phyloP scores from a whole-genome alignment of 53 echinoderm and acorn worm genomes.

The Pentamera pediparva region DNA sequence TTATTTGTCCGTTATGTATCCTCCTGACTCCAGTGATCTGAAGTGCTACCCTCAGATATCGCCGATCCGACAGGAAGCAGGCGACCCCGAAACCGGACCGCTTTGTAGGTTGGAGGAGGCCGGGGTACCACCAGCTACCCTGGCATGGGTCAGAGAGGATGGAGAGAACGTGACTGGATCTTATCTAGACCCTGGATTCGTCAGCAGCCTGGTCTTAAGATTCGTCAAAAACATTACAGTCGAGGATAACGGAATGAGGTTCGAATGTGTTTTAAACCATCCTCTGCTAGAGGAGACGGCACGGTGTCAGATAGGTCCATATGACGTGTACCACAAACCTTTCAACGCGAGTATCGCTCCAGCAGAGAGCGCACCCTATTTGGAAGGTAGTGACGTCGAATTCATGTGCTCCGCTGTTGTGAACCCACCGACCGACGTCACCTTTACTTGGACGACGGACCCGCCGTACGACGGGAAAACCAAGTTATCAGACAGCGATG shows the following conservation, averaged over 20 bases:
- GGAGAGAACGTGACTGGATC: conserved; percentile 6
- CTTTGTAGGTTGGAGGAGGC: background rate
- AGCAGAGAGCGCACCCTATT: background rate
- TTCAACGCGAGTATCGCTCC: background rate
- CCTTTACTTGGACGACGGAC: background rate
- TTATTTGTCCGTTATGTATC: conserved; percentile 1
- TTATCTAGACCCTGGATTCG: background rate
- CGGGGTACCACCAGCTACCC: background rate
- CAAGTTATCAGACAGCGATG: background rate
- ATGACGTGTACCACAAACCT: background rate
- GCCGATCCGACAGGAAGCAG: background rate
- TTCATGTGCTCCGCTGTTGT: conserved; percentile 3
- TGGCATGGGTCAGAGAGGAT: background rate
- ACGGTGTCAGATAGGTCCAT: conserved; percentile 7
- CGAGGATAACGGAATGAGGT: conserved; percentile 14
- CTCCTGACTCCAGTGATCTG: background rate
- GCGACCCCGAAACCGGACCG: background rate
- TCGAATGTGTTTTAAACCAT: background rate
- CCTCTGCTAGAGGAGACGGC: background rate
- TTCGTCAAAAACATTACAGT: background rate
- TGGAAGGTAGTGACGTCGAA: background rate
- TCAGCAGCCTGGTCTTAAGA: background rate
- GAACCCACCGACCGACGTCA: background rate
- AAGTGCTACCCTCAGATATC: background rate
- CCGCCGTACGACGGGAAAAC: conserved; percentile 7